A percentile compares a stretch with the other conserved stretches of the same genome.
Conservation (phyloP, 2,797 vertebrate genomes). For the Spinus pinus region DNA sequence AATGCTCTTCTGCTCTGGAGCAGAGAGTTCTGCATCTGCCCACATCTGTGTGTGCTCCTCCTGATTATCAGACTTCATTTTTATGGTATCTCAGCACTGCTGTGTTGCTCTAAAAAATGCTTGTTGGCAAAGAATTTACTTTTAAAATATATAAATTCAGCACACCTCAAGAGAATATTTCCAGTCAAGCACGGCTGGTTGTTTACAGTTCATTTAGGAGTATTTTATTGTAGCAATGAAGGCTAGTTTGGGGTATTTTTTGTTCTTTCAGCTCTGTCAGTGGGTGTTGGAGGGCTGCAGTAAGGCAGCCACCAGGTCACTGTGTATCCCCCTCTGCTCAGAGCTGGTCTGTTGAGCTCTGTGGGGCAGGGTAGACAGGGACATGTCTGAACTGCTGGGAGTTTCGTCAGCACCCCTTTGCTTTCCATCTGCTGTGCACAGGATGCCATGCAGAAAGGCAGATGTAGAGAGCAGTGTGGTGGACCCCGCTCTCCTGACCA, state of each 20-base stretch:
- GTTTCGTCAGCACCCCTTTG: background rate
- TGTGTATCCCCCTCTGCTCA: background rate
- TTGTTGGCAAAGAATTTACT: background rate
- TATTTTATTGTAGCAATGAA: background rate
- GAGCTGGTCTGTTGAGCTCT: background rate
- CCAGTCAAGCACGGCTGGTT: background rate
- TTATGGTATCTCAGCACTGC: background rate
- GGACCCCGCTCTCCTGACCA: background rate
- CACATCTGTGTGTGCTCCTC: background rate
- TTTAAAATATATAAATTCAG: background rate
- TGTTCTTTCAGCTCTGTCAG: background rate
- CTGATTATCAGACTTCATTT: background rate
- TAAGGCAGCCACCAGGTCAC: fast-evolving
- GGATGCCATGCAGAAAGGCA: background rate
- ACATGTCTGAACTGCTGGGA: fast-evolving
- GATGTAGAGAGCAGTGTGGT: background rate
- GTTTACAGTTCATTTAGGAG: background rate
- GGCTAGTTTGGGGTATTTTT: background rate
- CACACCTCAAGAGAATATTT: background rate
- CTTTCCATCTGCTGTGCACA: background rate
- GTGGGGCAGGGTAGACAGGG: no score
- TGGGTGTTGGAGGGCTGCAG: background rate
- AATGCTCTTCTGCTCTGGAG: background rate
- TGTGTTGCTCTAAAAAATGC: background rate
- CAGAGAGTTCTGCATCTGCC: background rate